phyloP scores from a whole-genome alignment of 2,113 vertebrate genomes.

The Clarias macrocephalus region DNA sequence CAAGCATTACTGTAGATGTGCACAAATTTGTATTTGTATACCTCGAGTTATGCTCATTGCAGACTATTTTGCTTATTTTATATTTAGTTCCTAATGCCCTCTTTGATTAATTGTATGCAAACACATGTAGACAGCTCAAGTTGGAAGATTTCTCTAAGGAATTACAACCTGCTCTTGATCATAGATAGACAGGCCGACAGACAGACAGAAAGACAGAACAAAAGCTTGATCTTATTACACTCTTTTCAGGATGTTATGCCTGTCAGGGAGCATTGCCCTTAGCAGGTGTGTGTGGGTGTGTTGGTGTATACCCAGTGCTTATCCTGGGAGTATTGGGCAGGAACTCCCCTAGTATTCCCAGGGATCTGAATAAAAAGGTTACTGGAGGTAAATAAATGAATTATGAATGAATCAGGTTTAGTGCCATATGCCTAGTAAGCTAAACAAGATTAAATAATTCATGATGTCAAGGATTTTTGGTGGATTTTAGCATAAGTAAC shows the following conservation, averaged over 20 bases:
- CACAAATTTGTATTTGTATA: background rate
- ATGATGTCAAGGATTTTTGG: background rate
- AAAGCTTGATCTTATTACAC: background rate
- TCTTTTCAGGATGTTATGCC: conserved; percentile 1
- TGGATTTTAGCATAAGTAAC: background rate
- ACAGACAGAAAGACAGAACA: background rate
- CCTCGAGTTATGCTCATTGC: background rate
- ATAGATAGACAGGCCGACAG: background rate
- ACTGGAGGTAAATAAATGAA: background rate
- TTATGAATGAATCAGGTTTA: background rate
- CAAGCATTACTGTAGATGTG: background rate
- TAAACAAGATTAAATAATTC: background rate
- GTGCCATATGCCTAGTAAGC: background rate
- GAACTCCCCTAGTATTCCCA: background rate
- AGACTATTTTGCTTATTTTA: background rate
- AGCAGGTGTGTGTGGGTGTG: conserved; percentile 30
- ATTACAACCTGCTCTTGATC: background rate
- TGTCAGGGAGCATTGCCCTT: background rate
- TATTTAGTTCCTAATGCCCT: background rate
- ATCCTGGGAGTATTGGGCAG: too few relatives aligned
- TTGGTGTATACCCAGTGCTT: background rate
- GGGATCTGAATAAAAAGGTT: background rate
- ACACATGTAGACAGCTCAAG: background rate
- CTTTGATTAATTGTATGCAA: background rate
- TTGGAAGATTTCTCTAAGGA: background rate